These are phyloP conservation scores for Boleophthalmus pectinirostris DNA, from an alignment of 2,113 vertebrate genomes.

Conservation along the genomic window DNA sequence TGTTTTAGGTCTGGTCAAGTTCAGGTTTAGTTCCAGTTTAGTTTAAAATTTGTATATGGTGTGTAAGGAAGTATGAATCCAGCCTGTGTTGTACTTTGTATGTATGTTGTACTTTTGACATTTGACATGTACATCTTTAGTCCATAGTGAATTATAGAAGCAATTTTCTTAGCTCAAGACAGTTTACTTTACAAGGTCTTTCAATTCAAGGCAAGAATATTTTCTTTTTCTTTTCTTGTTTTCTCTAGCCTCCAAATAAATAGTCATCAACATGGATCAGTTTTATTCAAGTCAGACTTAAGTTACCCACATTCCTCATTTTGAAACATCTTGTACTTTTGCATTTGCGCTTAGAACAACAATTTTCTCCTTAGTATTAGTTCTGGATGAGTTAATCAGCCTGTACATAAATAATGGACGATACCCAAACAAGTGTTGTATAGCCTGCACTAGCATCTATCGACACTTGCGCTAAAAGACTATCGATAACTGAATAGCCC, in stretches of 20 bases:
- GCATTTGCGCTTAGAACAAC: neutral
- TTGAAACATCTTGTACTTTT: neutral
- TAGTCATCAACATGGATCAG: neutral
- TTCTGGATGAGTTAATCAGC: neutral
- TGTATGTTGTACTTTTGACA: no score
- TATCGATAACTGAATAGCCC: constrained; percentile 53
- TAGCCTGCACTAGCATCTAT: neutral
- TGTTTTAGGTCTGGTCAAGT: no score
- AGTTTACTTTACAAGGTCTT: no score
- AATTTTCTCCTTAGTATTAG: neutral
- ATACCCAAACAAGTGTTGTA: neutral
- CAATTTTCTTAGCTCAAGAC: no score
- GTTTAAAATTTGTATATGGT: no score
- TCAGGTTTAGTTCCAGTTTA: no score
- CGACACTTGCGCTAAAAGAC: constrained; percentile 26
- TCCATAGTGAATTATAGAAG: no score
- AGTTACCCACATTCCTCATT: neutral
- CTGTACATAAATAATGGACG: neutral
- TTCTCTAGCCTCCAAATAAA: neutral
- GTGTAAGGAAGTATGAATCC: no score
- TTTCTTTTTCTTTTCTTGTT: neutral
- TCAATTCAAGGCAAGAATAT: no score
- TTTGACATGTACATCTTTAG: no score
- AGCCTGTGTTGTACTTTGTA: no score
- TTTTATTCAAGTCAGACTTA: neutral